These are phyloP conservation scores for Lepidonotus clava DNA, from an alignment of 2,888 invertebrate genomes.

Conservation along the genomic window DNA sequence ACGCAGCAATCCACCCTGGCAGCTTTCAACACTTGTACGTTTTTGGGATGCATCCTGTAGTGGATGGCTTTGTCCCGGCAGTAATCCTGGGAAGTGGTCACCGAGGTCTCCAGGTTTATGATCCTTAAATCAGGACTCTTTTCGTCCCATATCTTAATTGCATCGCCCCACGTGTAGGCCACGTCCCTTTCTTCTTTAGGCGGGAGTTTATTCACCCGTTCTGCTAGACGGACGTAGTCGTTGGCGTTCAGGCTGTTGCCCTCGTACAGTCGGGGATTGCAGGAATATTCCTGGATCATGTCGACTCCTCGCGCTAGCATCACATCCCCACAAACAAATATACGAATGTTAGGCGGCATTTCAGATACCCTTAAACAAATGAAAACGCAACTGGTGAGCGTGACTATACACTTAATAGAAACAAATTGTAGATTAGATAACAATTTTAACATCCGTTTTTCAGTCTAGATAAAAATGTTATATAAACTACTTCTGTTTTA, in stretches of 20 bases:
- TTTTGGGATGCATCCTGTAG: slow-evolving; percentile 66
- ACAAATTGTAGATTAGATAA: no score
- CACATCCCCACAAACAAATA: slow-evolving; percentile 66
- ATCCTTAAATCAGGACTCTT: slow-evolving; percentile 59
- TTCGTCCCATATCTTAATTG: slow-evolving; percentile 57
- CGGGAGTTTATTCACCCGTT: slow-evolving; percentile 60
- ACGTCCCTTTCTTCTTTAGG: slow-evolving; percentile 39
- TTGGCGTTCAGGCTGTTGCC: slow-evolving; percentile 58
- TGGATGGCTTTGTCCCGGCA: slow-evolving; percentile 66
- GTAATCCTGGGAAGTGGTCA: slow-evolving; percentile 58
- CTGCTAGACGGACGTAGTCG: slow-evolving; percentile 63
- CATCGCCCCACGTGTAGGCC: slow-evolving; percentile 61
- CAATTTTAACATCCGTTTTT: no score
- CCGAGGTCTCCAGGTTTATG: slow-evolving; percentile 61
- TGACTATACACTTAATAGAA: no score
- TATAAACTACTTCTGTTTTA: no score
- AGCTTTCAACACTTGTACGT: slow-evolving; percentile 59
- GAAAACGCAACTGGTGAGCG: no score
- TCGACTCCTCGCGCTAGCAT: slow-evolving; percentile 67
- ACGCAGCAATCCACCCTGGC: slow-evolving; percentile 64
- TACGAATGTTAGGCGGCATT: slow-evolving; percentile 45
- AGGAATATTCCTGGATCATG: slow-evolving; percentile 61
- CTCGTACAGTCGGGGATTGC: slow-evolving; percentile 63
- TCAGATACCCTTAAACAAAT: background rate
- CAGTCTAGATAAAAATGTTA: no score